Percentiles rank a stretch among this genome's conserved stretches.
Conservation (phyloP, 2,888 invertebrate genomes). For the Lamellibrachia satsuma region DNA sequence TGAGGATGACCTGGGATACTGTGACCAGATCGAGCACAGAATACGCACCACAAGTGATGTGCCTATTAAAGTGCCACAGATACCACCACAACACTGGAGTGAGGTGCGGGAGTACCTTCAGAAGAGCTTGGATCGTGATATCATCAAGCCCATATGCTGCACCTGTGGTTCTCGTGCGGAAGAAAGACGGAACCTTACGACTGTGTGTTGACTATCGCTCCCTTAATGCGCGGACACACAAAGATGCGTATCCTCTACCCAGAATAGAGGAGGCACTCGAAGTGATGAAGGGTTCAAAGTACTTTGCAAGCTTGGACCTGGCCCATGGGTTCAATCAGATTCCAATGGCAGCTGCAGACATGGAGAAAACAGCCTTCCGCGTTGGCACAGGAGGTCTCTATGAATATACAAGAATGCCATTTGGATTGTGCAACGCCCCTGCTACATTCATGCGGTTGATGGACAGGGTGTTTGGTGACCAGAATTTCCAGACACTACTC, state of each 20-base stretch:
- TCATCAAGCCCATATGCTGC: slow-evolving; percentile 21
- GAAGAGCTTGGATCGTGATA: background rate
- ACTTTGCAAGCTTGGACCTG: background rate
- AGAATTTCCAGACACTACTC: background rate
- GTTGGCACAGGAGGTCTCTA: slow-evolving; percentile 19
- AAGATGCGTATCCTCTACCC: slow-evolving; percentile 20
- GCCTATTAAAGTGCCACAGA: background rate
- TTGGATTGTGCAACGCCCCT: background rate
- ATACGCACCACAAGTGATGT: background rate
- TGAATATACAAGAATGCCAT: slow-evolving; percentile 22
- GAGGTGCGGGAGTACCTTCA: slow-evolving; percentile 14
- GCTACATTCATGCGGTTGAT: no score
- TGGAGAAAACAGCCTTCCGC: slow-evolving; percentile 7
- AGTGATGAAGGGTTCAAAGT: slow-evolving; percentile 6
- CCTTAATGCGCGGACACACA: slow-evolving; percentile 21
- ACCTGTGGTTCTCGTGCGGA: slow-evolving; percentile 24
- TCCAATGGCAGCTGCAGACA: background rate
- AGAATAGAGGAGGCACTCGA: slow-evolving; percentile 23
- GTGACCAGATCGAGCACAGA: background rate
- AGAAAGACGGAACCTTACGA: slow-evolving; percentile 24
- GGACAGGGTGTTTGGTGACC: no score
- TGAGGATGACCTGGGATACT: background rate
- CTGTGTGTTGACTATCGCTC: slow-evolving; percentile 27
- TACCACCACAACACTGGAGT: no score
- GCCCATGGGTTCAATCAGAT: background rate